phyloP scores from a whole-genome alignment of 1,140 invertebrate genomes.

The Arion vulgaris region DNA sequence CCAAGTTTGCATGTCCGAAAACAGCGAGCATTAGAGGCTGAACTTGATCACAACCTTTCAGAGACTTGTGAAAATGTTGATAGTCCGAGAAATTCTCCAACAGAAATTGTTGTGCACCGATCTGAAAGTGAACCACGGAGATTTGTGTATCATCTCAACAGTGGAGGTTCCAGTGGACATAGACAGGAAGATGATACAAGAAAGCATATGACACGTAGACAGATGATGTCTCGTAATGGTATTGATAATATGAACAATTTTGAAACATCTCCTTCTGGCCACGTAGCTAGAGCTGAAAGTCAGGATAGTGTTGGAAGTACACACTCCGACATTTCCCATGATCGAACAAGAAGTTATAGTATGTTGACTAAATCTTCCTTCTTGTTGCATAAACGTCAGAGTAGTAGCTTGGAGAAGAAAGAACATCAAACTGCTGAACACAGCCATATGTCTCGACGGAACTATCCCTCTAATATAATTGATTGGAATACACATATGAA shows the following conservation, averaged over 20 bases:
- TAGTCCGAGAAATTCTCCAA: constrained; percentile 71
- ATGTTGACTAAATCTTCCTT: constrained; percentile 52
- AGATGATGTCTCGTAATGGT: constrained; percentile 38
- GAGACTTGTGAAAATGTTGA: constrained; percentile 95
- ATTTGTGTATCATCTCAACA: constrained; percentile 28
- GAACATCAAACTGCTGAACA: constrained; percentile 23
- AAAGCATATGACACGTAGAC: constrained; percentile 34
- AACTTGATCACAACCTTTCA: constrained; percentile 87
- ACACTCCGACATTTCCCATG: constrained; percentile 73
- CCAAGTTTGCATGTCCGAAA: constrained; percentile 88
- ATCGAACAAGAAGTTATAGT: constrained; percentile 59
- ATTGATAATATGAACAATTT: constrained; percentile 52
- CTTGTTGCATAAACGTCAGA: constrained; percentile 53
- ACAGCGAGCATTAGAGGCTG: constrained; percentile 89
- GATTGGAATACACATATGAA: background rate
- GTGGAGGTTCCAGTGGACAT: background rate
- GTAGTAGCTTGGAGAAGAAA: constrained; percentile 62
- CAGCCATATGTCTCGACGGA: background rate
- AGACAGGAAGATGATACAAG: constrained; percentile 1
- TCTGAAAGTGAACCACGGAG: constrained; percentile 45
- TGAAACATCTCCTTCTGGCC: constrained; percentile 53
- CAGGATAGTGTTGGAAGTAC: constrained; percentile 74
- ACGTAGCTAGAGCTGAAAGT: constrained; percentile 72
- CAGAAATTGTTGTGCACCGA: constrained; percentile 25
- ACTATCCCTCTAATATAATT: background rate